Evolutionary conservation across 2,113 vertebrate genomes (phyloP).

Genomic region (Osmerus eperlanus): DNA sequence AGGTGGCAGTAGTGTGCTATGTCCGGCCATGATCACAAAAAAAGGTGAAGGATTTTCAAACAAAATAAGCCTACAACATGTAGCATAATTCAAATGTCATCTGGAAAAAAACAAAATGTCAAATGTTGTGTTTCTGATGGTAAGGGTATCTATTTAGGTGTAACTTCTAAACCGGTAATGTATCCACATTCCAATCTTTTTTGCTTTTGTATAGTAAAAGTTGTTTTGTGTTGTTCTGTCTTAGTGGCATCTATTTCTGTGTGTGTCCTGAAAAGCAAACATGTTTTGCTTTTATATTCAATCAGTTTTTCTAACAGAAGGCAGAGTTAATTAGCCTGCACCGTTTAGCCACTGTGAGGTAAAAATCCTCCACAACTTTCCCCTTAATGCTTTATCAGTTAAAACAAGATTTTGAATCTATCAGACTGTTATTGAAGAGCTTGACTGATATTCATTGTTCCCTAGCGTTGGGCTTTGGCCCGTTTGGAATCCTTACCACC

Average conservation of each 20-base stretch:
- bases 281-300: too few species aligned
- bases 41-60: not conserved
- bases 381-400: not conserved
- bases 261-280: too few species aligned
- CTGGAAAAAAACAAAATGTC: not conserved
- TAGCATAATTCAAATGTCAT: not conserved
- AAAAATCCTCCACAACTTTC: not conserved
- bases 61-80: not conserved
- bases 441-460: constrained; percentile 24
- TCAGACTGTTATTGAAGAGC: not conserved
- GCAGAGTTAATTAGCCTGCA: too few species aligned
- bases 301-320: too few species aligned
- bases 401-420: constrained; percentile 9
- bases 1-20: constrained; percentile 46
- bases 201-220: too few species aligned
- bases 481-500: constrained; percentile 19
- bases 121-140: too few species aligned
- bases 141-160: too few species aligned
- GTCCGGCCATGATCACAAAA: not conserved
- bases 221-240: too few species aligned
- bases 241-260: too few species aligned
- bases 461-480: constrained; percentile 3
- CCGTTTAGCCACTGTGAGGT: not conserved
- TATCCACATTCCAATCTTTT: too few species aligned
- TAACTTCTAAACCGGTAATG: too few species aligned